Base-by-base conservation (phyloP, 2,888 invertebrate species). In the Malachius bipustulatus region DNA sequence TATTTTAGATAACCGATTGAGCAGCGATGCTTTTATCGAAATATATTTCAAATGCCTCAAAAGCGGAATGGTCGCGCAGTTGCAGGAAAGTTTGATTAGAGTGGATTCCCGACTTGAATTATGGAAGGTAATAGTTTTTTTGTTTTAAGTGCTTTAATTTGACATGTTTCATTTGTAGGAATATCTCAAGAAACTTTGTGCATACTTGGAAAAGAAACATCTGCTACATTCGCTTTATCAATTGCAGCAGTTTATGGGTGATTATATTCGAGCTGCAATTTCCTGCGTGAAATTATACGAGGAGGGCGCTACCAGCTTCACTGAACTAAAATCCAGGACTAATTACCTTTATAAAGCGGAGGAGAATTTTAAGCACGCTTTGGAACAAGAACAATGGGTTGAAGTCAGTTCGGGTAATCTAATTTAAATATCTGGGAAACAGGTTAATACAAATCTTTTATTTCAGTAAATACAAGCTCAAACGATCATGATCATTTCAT, bases 211-310 rank as follows among this genome's bases (percentile, higher is more conserved):
- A 55, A 70, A 70, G 44, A 72, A 73, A 38, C 70, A 74, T 41
- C 69, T 77, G 4, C 62, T 81, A 9, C 72, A 83, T 40, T 76
- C 75, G n/a, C 62, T 87, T 4, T 83, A 83, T 62, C 73, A 76
- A 40, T 58, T 85, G 28, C 85, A 85, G 55, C 64, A 75, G 32
- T 73, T 74, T 34, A 73, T 80, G 55, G 72, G 73, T 24, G 84
- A 85, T 58, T 75, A 74, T 41, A 71, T 84, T 24, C 69, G 85
- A 34, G 83, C 84, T 0, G 75, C 82, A 3, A 82, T 84, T 66
- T 82, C 83, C 1, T 83, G 84, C 54, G 80, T 82, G 32, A 70
- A 75, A 40, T 75, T 83, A 54, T 85, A 82, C 59, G 66, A 73
- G n/a, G 67, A 73, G 34, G 70, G 71, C 43, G 69, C 70, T 4